Conservation (phyloP, 2,113 vertebrate species). For the Mastomys coucha region DNA sequence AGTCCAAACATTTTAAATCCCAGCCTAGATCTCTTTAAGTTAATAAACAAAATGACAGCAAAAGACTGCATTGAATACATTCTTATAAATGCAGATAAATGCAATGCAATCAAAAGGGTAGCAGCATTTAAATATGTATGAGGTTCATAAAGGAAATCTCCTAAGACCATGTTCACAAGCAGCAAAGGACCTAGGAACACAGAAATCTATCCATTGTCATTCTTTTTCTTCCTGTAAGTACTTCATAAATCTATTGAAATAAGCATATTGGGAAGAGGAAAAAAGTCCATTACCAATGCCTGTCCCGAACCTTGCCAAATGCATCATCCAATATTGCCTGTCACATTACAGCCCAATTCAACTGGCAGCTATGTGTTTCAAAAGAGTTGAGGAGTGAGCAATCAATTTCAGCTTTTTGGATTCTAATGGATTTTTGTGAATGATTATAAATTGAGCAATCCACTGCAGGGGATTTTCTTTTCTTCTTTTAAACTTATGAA, state of each 20-base stretch:
- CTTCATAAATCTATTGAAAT: slow-evolving; percentile 64
- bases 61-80: slow-evolving; percentile 31
- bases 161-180: not conserved
- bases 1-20: not conserved
- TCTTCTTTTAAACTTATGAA: slow-evolving; percentile 63
- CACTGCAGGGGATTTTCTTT: slow-evolving; percentile 47
- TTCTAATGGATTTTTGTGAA: slow-evolving; percentile 72
- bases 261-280: slow-evolving; percentile 19
- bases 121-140: slow-evolving; percentile 20
- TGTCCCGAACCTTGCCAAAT: slow-evolving; percentile 50
- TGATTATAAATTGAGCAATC: slow-evolving; percentile 67
- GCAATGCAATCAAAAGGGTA: not conserved
- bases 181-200: not conserved
- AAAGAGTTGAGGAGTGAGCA: slow-evolving; percentile 63
- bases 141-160: not conserved
- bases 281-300: slow-evolving; percentile 48
- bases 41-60: slow-evolving; percentile 17
- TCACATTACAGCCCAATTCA: slow-evolving; percentile 38
- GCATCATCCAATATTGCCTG: slow-evolving; percentile 58
- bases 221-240: slow-evolving; percentile 43
- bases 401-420: slow-evolving; percentile 74
- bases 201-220: slow-evolving; percentile 54
- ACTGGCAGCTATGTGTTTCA: slow-evolving; percentile 71
- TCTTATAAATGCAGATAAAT: slow-evolving; percentile 6
- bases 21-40: not conserved